A percentile compares a stretch with the other conserved stretches of the same genome.
These are phyloP conservation scores for Telenomus remus DNA, from an alignment of 1,140 invertebrate genomes.

Conservation along the genomic window DNA sequence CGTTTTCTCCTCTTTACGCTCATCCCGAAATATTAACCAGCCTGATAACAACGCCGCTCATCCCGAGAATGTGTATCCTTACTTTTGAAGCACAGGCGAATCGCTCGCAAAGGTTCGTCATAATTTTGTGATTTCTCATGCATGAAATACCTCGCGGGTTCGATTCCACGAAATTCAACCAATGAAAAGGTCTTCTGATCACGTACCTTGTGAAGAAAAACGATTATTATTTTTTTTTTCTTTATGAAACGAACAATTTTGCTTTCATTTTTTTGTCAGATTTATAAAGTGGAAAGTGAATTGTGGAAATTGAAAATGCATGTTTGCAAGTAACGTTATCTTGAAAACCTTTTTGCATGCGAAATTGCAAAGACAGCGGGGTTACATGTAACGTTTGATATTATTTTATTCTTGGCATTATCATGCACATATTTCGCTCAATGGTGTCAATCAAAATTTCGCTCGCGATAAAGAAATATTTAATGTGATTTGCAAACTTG, in stretches of 20 bases:
- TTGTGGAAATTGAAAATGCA: too few relatives aligned
- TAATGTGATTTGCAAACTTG: conserved; percentile 45
- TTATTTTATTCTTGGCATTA: neutral
- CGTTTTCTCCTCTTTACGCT: conserved; percentile 7
- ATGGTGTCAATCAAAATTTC: conserved; percentile 35
- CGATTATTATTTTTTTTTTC: too few relatives aligned
- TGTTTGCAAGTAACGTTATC: too few relatives aligned
- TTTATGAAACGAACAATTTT: too few relatives aligned
- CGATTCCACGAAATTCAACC: too few relatives aligned
- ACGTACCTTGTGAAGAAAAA: too few relatives aligned
- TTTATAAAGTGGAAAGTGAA: too few relatives aligned
- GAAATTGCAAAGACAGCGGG: too few relatives aligned
- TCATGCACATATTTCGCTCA: conserved; percentile 22
- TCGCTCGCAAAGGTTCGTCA: conserved; percentile 24
- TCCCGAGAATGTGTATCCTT: conserved; percentile 24
- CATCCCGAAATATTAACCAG: conserved; percentile 33
- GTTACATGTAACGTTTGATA: neutral
- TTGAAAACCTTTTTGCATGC: neutral
- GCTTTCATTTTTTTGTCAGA: too few relatives aligned
- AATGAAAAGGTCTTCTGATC: too few relatives aligned
- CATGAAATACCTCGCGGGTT: too few relatives aligned
- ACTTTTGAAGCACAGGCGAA: conserved; percentile 28
- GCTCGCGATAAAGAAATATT: conserved; percentile 41
- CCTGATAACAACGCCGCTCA: conserved; percentile 29
- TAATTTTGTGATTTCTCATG: conserved; percentile 19